A percentile compares a stretch with the other conserved stretches of the same genome.
Conservation (phyloP, 2,888 invertebrate genomes). For the Tinea trinotella region DNA sequence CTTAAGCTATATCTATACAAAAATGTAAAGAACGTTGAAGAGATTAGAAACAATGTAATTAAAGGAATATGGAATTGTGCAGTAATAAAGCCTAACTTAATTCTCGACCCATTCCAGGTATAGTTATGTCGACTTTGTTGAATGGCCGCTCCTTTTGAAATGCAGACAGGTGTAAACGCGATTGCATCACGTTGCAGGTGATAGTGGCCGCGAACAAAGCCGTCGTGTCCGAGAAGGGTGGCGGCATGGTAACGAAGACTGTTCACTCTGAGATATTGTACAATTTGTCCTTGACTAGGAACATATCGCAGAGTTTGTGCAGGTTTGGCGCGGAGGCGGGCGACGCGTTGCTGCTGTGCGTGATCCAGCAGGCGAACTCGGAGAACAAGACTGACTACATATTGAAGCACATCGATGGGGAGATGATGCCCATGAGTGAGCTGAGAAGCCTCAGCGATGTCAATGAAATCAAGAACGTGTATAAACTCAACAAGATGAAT, state of each 20-base stretch:
- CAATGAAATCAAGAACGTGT: constrained; percentile 67
- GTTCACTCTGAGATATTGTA: constrained; percentile 78
- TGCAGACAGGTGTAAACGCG: background rate
- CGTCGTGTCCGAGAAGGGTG: constrained; percentile 54
- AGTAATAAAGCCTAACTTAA: constrained; percentile 72
- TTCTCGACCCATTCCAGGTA: constrained; percentile 69
- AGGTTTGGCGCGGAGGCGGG: constrained; percentile 73
- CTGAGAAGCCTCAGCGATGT: constrained; percentile 59
- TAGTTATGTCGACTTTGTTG: background rate
- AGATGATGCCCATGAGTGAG: constrained; percentile 55
- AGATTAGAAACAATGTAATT: constrained; percentile 68
- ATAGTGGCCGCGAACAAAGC: constrained; percentile 79
- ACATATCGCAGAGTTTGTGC: constrained; percentile 77
- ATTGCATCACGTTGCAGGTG: constrained; percentile 46
- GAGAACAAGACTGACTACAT: constrained; percentile 55
- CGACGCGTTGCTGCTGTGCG: constrained; percentile 42
- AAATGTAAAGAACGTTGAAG: constrained; percentile 71
- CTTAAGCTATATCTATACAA: constrained; percentile 68
- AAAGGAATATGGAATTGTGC: constrained; percentile 73
- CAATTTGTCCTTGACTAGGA: constrained; percentile 77
- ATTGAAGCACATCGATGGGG: constrained; percentile 67
- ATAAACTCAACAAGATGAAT: constrained; percentile 73
- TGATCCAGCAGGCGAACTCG: constrained; percentile 33
- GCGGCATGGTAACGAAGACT: constrained; percentile 71
- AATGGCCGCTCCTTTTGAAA: too few relatives aligned